phyloP scores from a whole-genome alignment of 1,140 invertebrate species.

The Scaptomyza graminum region DNA sequence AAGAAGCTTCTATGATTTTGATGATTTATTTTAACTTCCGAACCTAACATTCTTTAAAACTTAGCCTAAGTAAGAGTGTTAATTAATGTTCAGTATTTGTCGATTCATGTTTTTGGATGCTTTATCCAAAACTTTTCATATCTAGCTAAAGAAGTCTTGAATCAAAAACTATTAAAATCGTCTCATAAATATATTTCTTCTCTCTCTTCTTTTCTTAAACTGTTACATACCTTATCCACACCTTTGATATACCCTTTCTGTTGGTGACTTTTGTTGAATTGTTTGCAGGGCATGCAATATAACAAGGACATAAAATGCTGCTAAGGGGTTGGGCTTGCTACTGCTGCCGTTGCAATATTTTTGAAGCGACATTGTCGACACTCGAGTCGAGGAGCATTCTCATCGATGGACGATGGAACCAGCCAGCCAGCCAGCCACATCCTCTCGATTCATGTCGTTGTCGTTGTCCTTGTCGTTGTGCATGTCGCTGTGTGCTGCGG shows the following conservation, averaged over 20 bases:
- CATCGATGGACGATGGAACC: conserved; percentile 53
- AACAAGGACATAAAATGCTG: conserved; percentile 47
- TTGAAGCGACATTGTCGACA: conserved; percentile 79
- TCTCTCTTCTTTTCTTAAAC: too few species aligned
- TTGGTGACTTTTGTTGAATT: not conserved
- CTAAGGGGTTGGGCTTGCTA: conserved; percentile 6
- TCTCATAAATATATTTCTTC: too few species aligned
- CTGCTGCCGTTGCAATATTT: conserved; percentile 75
- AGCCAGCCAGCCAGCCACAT: not conserved
- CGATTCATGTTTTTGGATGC: too few species aligned
- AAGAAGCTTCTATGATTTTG: too few species aligned
- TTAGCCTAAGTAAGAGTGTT: too few species aligned
- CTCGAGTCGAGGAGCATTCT: conserved; percentile 19
- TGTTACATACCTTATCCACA: not conserved
- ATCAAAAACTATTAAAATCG: too few species aligned
- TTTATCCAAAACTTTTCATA: too few species aligned
- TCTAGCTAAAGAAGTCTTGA: too few species aligned
- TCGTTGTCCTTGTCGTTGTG: conserved; percentile 46
- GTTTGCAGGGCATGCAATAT: not conserved
- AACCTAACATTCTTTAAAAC: too few species aligned
- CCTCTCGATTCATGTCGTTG: conserved; percentile 18
- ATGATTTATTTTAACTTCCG: too few species aligned
- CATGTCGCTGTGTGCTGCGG: conserved; percentile 56
- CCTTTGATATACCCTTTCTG: not conserved
- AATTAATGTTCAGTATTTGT: too few species aligned